A percentile compares a stretch with the other conserved stretches of the same genome.
phyloP scores from a whole-genome alignment of 2,888 invertebrate genomes.

The Eulithis testata region DNA sequence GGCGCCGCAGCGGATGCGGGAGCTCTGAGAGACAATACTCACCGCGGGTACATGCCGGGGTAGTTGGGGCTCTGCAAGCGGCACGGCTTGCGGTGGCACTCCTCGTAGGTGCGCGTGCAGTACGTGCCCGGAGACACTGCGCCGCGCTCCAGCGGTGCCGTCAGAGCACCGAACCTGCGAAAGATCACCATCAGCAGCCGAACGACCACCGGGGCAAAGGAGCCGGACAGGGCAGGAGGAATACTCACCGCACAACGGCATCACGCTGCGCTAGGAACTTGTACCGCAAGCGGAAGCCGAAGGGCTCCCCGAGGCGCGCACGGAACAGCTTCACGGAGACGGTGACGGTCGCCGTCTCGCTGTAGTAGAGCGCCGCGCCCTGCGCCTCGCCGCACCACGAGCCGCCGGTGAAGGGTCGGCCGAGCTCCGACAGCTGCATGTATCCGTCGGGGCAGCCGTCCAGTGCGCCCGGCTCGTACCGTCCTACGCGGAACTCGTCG shows the following conservation, averaged over 20 bases:
- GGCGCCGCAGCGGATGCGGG: background rate
- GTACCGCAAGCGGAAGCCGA: constrained; percentile 91
- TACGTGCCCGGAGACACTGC: constrained; percentile 93
- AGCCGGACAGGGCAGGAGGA: background rate
- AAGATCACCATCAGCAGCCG: background rate
- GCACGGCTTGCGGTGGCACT: constrained; percentile 93
- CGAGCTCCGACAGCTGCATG: constrained; percentile 94
- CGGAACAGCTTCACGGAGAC: constrained; percentile 92
- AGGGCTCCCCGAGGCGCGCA: constrained; percentile 89
- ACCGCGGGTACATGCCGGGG: constrained; percentile 92
- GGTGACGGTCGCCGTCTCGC: constrained; percentile 95
- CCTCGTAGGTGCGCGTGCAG: constrained; percentile 93
- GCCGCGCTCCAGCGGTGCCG: constrained; percentile 92
- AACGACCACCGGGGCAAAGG: background rate
- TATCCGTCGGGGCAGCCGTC: constrained; percentile 95
- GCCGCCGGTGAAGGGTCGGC: constrained; percentile 94
- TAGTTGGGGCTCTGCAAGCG: constrained; percentile 95
- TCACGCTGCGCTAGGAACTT: constrained; percentile 92
- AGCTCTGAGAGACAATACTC: background rate
- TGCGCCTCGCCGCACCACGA: constrained; percentile 95
- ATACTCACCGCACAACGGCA: constrained; percentile 87
- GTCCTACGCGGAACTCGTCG: constrained; percentile 94
- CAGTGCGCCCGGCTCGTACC: constrained; percentile 88
- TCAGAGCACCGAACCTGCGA: constrained; percentile 88
- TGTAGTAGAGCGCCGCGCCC: constrained; percentile 93